These are phyloP conservation scores for Falco peregrinus DNA, from an alignment of 2,797 vertebrate species.

Conservation along the genomic window DNA sequence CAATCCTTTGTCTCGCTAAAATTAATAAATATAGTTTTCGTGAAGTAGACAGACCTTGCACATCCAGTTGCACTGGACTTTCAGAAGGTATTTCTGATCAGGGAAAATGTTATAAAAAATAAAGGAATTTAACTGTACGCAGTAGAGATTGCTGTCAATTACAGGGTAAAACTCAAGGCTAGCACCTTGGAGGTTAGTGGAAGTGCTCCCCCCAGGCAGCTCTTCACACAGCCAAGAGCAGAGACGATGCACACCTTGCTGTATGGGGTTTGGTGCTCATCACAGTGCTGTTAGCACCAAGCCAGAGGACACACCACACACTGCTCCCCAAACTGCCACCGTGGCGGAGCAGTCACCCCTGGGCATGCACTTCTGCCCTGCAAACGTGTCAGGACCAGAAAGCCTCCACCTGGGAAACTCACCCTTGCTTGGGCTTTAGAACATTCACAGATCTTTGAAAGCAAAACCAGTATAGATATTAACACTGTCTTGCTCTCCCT, in stretches of 20 bases:
- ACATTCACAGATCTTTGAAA: background rate
- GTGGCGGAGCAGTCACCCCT: accelerated
- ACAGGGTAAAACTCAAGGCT: background rate
- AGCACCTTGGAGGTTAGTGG: background rate
- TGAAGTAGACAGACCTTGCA: conserved; percentile 17
- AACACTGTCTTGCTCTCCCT: background rate
- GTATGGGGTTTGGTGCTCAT: background rate
- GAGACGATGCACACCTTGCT: accelerated
- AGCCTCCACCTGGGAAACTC: background rate
- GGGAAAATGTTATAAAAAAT: background rate
- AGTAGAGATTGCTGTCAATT: background rate
- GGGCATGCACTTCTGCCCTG: background rate
- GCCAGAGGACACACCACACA: accelerated
- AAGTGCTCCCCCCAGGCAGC: background rate
- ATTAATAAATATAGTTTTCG: background rate
- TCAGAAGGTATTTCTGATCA: background rate
- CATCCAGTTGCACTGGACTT: background rate
- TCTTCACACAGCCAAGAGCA: background rate
- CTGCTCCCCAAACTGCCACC: background rate
- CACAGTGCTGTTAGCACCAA: background rate
- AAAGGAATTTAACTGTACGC: background rate
- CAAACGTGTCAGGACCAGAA: background rate
- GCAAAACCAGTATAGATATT: background rate
- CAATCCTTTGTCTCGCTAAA: background rate
- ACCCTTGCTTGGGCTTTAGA: background rate